Evolutionary conservation across 2,888 invertebrate species (phyloP), one percentile per base, ranked within the genome.

Genomic region (Bibio marci): DNA sequence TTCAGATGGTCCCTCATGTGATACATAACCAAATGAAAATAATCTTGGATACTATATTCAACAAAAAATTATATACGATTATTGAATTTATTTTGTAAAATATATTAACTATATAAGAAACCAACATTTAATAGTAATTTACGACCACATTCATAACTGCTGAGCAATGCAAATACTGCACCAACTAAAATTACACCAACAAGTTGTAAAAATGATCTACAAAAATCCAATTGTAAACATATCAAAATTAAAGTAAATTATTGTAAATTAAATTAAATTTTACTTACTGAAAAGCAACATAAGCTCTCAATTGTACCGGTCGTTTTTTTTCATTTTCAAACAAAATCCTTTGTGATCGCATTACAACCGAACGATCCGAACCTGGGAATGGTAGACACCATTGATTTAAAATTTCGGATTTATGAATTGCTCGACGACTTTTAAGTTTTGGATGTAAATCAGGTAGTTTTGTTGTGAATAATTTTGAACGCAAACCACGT

Each of bases 361-460:
- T 63, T n/a, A 81, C 74, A 1, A 94, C 76, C 2, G 90, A 76
- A 43, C 73, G 70, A 64, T 94, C 94, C 8, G 86, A 66, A 25
- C 88, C 87, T 1, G 73, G 73, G 63, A 94, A 92, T 1, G 86
- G 78, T 2, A 83, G 46, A 49, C 77, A 78, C 70, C 79, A 86
- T 32, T 52, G 47, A 3, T 62, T 52, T 3, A 66, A 56, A 22
- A 62, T 39, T 2, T 61, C 52, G 42, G 53, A 61, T 41, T 59
- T 61, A 54, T 79, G 38, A 13, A 22, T 5, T 19, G 17, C 15
- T 32, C 30, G 46, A 44, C 67, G 67, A 31, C 64, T 52, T 44
- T 66, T 54, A 26, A 83, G 57, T 44, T 65, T 68, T 1, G 83
- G 83, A 37, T 66, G 62, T 42, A 75, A 65, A 12, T 59, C 54